phyloP scores from a whole-genome alignment of 1,140 invertebrate species.

The Diabrotica undecimpunctata region DNA sequence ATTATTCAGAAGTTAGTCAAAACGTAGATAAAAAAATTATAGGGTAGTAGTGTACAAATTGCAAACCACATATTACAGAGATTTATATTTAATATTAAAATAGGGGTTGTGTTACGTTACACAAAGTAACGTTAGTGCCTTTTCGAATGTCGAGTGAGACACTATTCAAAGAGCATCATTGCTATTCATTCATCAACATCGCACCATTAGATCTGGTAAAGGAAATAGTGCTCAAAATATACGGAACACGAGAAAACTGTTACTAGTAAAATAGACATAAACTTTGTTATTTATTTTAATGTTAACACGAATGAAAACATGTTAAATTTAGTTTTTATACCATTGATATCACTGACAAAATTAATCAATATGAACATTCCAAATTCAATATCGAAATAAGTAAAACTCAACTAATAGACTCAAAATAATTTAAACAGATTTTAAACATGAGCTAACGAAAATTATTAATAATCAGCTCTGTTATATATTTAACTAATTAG shows the following conservation, averaged over 20 bases:
- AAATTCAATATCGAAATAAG: no score
- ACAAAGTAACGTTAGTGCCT: constrained; percentile 47
- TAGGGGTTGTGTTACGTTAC: constrained; percentile 49
- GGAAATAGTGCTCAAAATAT: constrained; percentile 17
- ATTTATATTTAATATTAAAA: constrained; percentile 47
- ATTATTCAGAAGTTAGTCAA: constrained; percentile 28
- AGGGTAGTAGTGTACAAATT: constrained; percentile 43
- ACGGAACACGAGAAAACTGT: constrained; percentile 12
- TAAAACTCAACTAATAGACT: no score
- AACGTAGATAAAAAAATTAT: constrained; percentile 34
- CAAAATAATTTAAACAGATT: no score
- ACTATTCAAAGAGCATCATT: constrained; percentile 31
- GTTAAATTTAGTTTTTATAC: no score
- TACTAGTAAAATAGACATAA: background rate
- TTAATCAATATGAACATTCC: no score
- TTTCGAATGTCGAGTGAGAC: constrained; percentile 49
- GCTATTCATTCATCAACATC: constrained; percentile 15
- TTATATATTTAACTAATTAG: no score
- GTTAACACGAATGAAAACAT: no score
- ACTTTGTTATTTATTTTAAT: no score
- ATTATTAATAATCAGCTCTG: no score
- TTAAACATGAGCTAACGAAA: no score
- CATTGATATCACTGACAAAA: no score
- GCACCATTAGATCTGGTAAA: constrained; percentile 16
- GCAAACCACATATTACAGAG: constrained; percentile 46